phyloP scores from a whole-genome alignment of 2,797 vertebrate species.

The Catharus ustulatus region DNA sequence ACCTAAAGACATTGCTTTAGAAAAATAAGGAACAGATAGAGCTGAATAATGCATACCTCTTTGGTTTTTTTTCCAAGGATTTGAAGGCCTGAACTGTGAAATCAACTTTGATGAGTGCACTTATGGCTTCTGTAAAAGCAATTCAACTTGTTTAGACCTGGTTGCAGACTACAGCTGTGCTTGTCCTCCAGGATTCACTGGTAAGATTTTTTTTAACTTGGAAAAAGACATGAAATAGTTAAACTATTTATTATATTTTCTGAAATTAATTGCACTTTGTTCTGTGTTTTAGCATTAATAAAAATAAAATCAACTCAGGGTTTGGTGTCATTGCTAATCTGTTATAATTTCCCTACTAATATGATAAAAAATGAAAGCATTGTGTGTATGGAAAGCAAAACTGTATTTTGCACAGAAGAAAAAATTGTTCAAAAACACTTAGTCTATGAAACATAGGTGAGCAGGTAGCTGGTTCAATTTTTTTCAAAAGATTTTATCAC shows the following conservation, averaged over 20 bases:
- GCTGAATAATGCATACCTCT: background rate
- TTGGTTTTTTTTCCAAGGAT: conserved; percentile 67
- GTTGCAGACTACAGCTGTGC: conserved; percentile 78
- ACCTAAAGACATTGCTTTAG: background rate
- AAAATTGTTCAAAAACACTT: background rate
- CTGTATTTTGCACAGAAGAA: background rate
- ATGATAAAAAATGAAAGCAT: background rate
- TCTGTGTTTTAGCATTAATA: background rate
- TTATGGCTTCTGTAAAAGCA: conserved; percentile 78
- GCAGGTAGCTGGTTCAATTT: background rate
- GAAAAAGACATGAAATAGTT: background rate
- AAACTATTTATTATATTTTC: background rate
- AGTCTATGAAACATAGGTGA: background rate
- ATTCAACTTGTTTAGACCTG: conserved; percentile 82
- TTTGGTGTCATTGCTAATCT: background rate
- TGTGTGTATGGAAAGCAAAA: background rate
- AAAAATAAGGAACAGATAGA: background rate
- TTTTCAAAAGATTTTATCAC: background rate
- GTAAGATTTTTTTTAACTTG: conserved; percentile 64
- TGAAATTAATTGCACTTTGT: background rate
- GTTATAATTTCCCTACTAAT: background rate
- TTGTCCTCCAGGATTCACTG: conserved; percentile 78
- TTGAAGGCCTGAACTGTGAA: conserved; percentile 80
- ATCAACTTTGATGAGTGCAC: conserved; percentile 81
- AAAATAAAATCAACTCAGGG: background rate